A percentile compares a stretch with the other conserved stretches of the same genome.
Evolutionary conservation across 30 jellyfish, hydroid and myxozoan species (phyloP).

Genomic region (Mastigias papua): DNA sequence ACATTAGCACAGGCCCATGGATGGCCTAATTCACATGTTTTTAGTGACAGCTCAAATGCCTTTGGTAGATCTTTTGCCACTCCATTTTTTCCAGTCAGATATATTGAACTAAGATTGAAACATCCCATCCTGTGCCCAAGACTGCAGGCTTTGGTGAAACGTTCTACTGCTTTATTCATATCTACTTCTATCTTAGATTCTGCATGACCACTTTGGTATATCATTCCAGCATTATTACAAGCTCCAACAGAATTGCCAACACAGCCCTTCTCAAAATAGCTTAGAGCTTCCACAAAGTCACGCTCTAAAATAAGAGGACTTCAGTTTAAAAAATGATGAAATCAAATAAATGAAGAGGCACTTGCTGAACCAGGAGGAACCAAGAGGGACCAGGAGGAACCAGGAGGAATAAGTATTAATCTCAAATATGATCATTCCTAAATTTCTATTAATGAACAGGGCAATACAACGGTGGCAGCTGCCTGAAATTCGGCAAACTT

Average conservation of each 20-base stretch:
- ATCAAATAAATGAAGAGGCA: no score
- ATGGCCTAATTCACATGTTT: slow-evolving; percentile 76
- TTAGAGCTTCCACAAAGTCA: slow-evolving; percentile 55
- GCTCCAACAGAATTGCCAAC: slow-evolving; percentile 66
- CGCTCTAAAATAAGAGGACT: slow-evolving; percentile 41
- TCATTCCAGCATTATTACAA: slow-evolving; percentile 82
- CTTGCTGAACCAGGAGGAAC: no score
- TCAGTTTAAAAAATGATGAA: no score
- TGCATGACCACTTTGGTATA: slow-evolving; percentile 60
- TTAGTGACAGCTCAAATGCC: slow-evolving; percentile 56
- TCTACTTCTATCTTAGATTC: slow-evolving; percentile 54
- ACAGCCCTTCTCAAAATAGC: slow-evolving; percentile 65
- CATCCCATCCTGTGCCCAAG: slow-evolving; percentile 67
- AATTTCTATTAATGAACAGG: no score
- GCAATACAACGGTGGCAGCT: no score
- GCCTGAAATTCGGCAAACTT: not conserved
- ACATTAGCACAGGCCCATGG: slow-evolving; percentile 90
- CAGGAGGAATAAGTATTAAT: no score
- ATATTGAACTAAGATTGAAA: slow-evolving; percentile 70
- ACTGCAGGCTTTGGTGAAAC: slow-evolving; percentile 72
- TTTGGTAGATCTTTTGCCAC: slow-evolving; percentile 58
- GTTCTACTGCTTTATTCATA: slow-evolving; percentile 55
- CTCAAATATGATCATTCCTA: no score
- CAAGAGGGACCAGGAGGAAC: no score
- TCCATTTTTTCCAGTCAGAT: slow-evolving; percentile 74